Percentiles rank a stretch among this genome's conserved stretches.
Conservation (phyloP, 1,140 invertebrate species). For the Heliconius melpomene region DNA sequence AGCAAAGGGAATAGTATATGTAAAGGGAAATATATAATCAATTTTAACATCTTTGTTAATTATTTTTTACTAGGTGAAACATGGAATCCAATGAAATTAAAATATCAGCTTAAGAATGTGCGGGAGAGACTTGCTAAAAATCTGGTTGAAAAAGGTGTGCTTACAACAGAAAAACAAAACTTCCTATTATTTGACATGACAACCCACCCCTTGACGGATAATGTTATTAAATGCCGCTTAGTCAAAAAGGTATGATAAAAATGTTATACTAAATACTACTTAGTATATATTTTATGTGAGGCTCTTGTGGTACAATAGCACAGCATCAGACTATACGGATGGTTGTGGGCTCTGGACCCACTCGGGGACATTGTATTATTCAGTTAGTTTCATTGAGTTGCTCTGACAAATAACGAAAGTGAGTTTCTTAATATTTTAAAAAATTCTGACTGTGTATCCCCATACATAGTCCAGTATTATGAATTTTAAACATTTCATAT, state of each 20-base stretch:
- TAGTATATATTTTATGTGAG: too few relatives aligned
- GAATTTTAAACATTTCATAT: neutral
- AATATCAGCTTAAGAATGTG: conserved; percentile 99
- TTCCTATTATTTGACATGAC: conserved; percentile 99
- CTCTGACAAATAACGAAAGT: too few relatives aligned
- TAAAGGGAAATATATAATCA: neutral
- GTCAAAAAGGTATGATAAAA: conserved; percentile 92
- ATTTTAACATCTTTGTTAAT: neutral
- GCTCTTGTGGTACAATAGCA: too few relatives aligned
- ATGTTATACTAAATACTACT: conserved; percentile 7
- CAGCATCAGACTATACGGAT: too few relatives aligned
- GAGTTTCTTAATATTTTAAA: too few relatives aligned
- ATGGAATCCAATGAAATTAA: conserved; percentile 99
- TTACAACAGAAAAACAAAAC: conserved; percentile 99
- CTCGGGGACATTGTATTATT: too few relatives aligned
- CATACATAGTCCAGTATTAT: too few relatives aligned
- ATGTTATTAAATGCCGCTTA: conserved; percentile 96
- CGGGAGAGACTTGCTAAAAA: conserved; percentile 99
- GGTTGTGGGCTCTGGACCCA: too few relatives aligned
- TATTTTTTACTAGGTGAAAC: conserved; percentile 91
- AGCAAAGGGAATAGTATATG: neutral
- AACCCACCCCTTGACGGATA: conserved; percentile 98
- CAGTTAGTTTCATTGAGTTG: too few relatives aligned
- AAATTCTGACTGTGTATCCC: too few relatives aligned
- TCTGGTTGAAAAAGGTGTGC: conserved; percentile 99